Conservation (phyloP, 2,888 invertebrate species). For the Candidula unifasciata region DNA sequence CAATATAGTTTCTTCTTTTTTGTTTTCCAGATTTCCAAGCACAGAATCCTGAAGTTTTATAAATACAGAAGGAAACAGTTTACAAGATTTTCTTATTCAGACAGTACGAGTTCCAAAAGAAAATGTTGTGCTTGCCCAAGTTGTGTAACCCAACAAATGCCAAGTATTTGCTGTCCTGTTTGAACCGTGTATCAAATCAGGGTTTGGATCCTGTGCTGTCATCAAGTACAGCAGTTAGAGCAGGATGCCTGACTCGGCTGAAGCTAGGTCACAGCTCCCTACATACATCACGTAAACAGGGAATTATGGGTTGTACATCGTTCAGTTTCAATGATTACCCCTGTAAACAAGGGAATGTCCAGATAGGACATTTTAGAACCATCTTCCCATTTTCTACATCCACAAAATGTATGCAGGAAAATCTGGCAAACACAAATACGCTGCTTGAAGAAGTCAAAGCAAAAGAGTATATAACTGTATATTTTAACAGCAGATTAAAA, state of each 20-base stretch:
- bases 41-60: not conserved
- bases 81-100: too few relatives aligned
- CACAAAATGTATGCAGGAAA: not conserved
- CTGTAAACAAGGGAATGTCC: not conserved
- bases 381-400: not conserved
- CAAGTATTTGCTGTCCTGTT: constrained; percentile 4
- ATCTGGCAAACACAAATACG: not conserved
- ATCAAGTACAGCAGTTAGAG: not conserved
- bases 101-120: not conserved
- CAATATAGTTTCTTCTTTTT: not conserved
- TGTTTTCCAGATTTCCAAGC: not conserved
- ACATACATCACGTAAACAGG: not conserved
- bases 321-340: not conserved
- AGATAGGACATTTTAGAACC: too few relatives aligned
- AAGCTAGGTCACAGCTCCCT: not conserved
- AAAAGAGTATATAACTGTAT: constrained; percentile 7
- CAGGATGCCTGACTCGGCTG: not conserved
- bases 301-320: too few relatives aligned
- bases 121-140: constrained; percentile 2
- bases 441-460: not conserved
- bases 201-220: too few relatives aligned
- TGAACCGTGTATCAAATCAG: not conserved
- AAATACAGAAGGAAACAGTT: not conserved
- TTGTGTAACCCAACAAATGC: not conserved
- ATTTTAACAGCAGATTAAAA: not conserved